A percentile compares a stretch with the other conserved stretches of the same genome.
Conservation (phyloP, 2,797 vertebrate genomes). For the Manis pentadactyla region DNA sequence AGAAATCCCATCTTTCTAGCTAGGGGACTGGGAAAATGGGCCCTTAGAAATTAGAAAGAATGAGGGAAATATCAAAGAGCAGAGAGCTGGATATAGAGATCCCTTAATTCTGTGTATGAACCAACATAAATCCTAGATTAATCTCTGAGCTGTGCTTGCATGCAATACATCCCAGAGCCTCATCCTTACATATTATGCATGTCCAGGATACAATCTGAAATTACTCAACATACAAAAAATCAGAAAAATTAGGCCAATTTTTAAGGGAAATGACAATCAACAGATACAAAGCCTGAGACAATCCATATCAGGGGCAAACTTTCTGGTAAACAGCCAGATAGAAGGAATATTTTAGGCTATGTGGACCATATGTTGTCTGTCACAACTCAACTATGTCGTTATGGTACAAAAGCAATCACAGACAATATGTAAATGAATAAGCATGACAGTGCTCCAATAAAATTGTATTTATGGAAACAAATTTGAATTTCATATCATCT, state of each 20-base stretch:
- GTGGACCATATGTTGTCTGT: neutral
- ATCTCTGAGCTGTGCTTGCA: accelerated
- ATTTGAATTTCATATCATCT: neutral
- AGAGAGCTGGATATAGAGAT: neutral
- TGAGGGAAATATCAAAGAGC: neutral
- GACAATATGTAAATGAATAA: conserved; percentile 19
- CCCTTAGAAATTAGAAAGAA: neutral
- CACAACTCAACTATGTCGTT: neutral
- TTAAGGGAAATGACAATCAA: conserved; percentile 22
- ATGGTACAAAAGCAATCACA: conserved; percentile 38
- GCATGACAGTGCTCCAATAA: neutral
- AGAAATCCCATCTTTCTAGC: neutral
- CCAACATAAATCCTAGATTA: neutral
- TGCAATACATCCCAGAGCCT: neutral
- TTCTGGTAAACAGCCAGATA: conserved; percentile 9
- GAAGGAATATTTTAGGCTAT: neutral
- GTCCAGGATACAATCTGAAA: neutral
- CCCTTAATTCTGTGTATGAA: neutral
- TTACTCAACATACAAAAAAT: neutral
- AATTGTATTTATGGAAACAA: neutral
- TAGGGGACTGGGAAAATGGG: neutral
- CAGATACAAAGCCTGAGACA: conserved; percentile 12
- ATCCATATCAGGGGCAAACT: neutral
- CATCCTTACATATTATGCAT: neutral
- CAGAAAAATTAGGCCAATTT: conserved; percentile 1